A percentile compares a stretch with the other conserved stretches of the same genome.
Evolutionary conservation across 64 coral and sea anemone species (phyloP).

Genomic region (Porites australiensis): DNA sequence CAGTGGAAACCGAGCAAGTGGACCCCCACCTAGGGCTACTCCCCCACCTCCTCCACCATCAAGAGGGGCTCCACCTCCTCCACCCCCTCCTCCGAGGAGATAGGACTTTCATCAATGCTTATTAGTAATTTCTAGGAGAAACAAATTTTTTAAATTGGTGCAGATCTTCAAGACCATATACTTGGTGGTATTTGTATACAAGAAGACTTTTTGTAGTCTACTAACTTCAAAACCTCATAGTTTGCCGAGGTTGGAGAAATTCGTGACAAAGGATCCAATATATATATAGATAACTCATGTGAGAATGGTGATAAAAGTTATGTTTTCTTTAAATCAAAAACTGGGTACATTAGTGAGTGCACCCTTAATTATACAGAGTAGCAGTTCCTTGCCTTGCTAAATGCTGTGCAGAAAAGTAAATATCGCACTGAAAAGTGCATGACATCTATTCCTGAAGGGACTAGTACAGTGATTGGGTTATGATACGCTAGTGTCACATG

Average conservation of each 20-base stretch:
- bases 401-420: neutral
- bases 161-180: neutral
- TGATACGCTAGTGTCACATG: neutral
- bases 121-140: conserved; percentile 41
- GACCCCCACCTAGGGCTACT: conserved; percentile 34
- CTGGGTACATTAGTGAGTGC: neutral
- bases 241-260: neutral
- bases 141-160: conserved; percentile 30
- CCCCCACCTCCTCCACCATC: conserved; percentile 62
- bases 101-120: neutral
- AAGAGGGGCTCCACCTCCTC: conserved; percentile 66
- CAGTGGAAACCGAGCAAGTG: neutral
- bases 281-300: neutral
- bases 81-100: conserved; percentile 54
- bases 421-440: neutral
- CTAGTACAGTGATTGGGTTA: neutral
- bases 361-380: neutral
- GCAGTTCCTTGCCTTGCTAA: neutral
- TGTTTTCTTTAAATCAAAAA: conserved; percentile 19
- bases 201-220: neutral
- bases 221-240: neutral
- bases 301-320: neutral
- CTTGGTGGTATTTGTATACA: conserved; percentile 1
- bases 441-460: neutral
- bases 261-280: neutral